A percentile compares a stretch with the other conserved stretches of the same genome.
Evolutionary conservation across 2,113 vertebrate genomes (phyloP).

Genomic region (Galbula dea): DNA sequence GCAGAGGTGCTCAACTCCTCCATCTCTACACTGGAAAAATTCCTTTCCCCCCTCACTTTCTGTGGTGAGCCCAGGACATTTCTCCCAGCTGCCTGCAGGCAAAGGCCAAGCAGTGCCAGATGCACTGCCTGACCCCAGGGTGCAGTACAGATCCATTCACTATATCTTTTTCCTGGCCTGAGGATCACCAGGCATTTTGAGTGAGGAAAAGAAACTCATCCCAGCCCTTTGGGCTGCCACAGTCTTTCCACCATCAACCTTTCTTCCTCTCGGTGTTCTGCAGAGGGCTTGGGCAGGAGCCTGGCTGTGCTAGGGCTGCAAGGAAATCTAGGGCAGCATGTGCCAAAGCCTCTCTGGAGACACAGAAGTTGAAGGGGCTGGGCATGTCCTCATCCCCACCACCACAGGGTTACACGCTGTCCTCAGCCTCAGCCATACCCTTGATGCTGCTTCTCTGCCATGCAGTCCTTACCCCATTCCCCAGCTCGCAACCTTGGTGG

Average conservation of each 20-base stretch:
- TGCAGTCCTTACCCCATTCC: background rate
- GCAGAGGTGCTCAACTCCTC: background rate
- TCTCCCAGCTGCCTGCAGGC: background rate
- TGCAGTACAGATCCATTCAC: background rate
- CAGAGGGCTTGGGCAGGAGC: background rate
- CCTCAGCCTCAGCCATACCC: background rate
- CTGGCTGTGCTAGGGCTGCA: fast-evolving
- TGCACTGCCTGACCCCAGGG: background rate
- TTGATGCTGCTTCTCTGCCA: fast-evolving
- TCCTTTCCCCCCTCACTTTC: background rate
- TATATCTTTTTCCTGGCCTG: background rate
- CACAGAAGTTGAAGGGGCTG: background rate
- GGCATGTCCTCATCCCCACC: background rate
- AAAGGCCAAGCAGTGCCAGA: fast-evolving
- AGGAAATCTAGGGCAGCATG: background rate
- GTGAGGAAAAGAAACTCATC: background rate
- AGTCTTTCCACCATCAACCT: background rate
- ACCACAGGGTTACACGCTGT: background rate
- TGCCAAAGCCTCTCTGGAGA: background rate
- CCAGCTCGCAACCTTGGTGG: fast-evolving
- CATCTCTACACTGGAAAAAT: background rate
- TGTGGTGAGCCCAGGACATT: background rate
- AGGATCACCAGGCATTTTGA: background rate
- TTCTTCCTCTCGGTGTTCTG: background rate
- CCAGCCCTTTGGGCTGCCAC: background rate